Evolutionary conservation across 1,140 invertebrate genomes (phyloP).

Genomic region (Campoletis sonorensis): DNA sequence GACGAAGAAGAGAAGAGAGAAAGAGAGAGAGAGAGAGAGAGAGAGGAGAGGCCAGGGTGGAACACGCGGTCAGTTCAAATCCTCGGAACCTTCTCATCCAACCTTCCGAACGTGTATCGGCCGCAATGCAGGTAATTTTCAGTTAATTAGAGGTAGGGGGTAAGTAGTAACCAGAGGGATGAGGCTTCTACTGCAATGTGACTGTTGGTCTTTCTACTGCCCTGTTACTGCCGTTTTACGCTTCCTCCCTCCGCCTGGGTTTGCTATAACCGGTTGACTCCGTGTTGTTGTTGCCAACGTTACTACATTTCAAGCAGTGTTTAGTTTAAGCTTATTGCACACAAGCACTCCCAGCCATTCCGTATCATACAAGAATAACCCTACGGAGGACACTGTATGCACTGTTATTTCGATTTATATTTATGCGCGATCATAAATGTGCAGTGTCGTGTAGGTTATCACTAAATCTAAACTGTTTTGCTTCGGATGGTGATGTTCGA

Average conservation of each 20-base stretch:
- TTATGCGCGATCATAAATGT: background rate
- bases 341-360: slow-evolving; percentile 12
- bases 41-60: background rate
- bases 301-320: background rate
- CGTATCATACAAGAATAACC: background rate
- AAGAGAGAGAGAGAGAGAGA: too few species aligned
- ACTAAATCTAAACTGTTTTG: background rate
- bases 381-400: background rate
- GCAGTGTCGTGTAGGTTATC: too few species aligned
- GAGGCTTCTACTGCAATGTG: background rate
- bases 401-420: background rate
- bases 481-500: background rate
- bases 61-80: slow-evolving; percentile 6
- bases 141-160: slow-evolving; percentile 64
- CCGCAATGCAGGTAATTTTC: slow-evolving; percentile 65
- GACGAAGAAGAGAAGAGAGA: too few species aligned
- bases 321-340: slow-evolving; percentile 30
- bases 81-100: background rate
- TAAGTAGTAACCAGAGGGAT: slow-evolving; percentile 19
- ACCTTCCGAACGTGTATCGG: slow-evolving; percentile 50
- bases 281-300: slow-evolving; percentile 34
- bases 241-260: background rate
- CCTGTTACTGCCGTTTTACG: slow-evolving; percentile 11
- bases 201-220: slow-evolving; percentile 1
- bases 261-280: slow-evolving; percentile 45